Conservation (phyloP, 2,888 invertebrate species). For the Argynnis bischoffii region DNA sequence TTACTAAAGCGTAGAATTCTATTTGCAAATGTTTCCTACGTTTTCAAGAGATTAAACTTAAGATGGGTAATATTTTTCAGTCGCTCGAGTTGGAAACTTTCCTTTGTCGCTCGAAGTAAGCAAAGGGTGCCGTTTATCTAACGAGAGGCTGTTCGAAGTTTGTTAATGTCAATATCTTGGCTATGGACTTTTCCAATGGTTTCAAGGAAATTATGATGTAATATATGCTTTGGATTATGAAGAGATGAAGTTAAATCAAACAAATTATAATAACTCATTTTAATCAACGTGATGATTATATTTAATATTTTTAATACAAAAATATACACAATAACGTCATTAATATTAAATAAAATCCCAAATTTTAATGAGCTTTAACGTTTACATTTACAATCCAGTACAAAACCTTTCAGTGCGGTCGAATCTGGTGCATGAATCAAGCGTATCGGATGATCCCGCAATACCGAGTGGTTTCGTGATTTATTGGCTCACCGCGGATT, state of each 20-base stretch:
- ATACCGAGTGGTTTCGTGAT: conserved; percentile 68
- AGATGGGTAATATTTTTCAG: conserved; percentile 76
- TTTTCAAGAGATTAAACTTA: conserved; percentile 77
- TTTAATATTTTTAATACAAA: not conserved
- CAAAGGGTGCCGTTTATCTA: conserved; percentile 41
- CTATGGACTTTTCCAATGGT: conserved; percentile 20
- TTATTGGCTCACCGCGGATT: conserved; percentile 63
- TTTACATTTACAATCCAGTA: conserved; percentile 21
- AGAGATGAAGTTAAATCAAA: not conserved
- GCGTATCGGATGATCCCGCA: conserved; percentile 60
- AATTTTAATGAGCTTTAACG: conserved; percentile 13
- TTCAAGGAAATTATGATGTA: conserved; percentile 20
- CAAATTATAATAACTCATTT: too few species aligned
- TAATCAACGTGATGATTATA: too few species aligned
- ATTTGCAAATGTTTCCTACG: conserved; percentile 70
- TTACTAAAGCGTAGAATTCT: conserved; percentile 52
- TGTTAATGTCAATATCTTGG: conserved; percentile 35
- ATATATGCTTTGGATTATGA: conserved; percentile 9
- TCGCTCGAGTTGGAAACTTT: conserved; percentile 67
- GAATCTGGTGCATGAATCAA: conserved; percentile 69
- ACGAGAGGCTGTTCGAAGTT: conserved; percentile 43
- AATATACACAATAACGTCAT: not conserved
- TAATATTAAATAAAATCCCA: not conserved
- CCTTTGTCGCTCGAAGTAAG: conserved; percentile 54
- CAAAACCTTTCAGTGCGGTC: conserved; percentile 35